These are phyloP conservation scores for Aphis craccivora DNA, from an alignment of 1,140 invertebrate genomes.

Conservation along the genomic window DNA sequence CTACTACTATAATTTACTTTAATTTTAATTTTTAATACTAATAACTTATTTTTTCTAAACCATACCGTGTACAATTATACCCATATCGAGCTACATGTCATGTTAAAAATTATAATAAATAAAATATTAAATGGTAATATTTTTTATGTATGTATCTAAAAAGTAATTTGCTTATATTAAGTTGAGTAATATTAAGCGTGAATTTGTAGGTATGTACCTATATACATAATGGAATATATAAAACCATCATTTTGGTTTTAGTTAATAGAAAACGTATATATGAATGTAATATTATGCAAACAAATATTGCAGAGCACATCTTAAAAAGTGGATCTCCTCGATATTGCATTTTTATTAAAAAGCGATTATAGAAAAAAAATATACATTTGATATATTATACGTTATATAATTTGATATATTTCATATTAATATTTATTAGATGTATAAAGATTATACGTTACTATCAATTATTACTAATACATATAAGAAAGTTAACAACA, in stretches of 20 bases:
- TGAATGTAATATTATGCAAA: neutral
- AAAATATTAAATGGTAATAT: neutral
- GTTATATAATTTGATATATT: neutral
- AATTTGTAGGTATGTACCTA: neutral
- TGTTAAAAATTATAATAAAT: slow-evolving; percentile 2
- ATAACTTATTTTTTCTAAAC: neutral
- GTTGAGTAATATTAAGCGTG: neutral
- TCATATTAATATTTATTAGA: neutral
- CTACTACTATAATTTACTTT: neutral
- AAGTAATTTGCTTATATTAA: neutral
- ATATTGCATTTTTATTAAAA: neutral
- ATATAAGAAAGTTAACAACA: neutral
- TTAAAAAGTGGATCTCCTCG: slow-evolving; percentile 29
- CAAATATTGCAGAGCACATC: neutral
- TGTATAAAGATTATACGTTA: neutral
- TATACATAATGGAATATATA: neutral
- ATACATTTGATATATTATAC: neutral
- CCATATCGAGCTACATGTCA: neutral
- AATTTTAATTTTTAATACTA: too few species aligned
- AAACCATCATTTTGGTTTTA: neutral
- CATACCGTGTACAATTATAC: neutral
- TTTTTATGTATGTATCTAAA: neutral
- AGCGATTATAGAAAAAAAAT: neutral
- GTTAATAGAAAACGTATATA: neutral
- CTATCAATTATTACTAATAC: neutral